phyloP scores from a whole-genome alignment of 2,113 vertebrate species.

The Danionella cerebrum region DNA sequence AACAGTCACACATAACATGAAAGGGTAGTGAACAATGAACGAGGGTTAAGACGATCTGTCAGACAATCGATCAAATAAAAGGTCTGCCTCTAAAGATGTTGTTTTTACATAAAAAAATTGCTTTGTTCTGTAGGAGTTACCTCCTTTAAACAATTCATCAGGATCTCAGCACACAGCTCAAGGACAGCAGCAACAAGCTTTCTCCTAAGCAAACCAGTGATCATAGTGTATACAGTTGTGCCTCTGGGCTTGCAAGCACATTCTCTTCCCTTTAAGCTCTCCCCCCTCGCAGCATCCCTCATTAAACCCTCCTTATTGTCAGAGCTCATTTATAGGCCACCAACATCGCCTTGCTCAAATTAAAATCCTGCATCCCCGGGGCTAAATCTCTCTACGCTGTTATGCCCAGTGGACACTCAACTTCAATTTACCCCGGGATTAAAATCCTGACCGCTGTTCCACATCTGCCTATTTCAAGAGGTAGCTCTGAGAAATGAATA shows the following conservation, averaged over 20 bases:
- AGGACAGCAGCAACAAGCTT: neutral
- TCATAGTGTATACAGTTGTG: constrained; percentile 10
- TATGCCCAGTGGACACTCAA: constrained; percentile 28
- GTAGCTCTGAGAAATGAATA: neutral
- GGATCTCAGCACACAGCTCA: neutral
- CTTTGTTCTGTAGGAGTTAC: no score
- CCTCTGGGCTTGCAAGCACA: constrained; percentile 16
- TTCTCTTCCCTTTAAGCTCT: constrained; percentile 33
- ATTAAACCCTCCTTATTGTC: constrained; percentile 50
- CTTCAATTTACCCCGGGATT: constrained; percentile 41
- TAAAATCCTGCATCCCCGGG: constrained; percentile 31
- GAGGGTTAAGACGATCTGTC: no score
- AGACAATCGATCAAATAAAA: no score
- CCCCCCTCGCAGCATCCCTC: constrained; percentile 37
- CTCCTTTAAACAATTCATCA: neutral
- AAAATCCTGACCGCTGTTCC: neutral
- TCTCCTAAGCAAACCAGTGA: neutral
- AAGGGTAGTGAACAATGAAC: no score
- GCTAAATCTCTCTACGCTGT: neutral
- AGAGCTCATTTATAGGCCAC: constrained; percentile 36
- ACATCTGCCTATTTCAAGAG: neutral
- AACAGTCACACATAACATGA: no score
- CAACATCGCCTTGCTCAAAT: constrained; percentile 35
- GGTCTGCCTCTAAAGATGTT: no score
- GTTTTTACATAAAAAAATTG: no score